phyloP scores from a whole-genome alignment of 2,888 invertebrate genomes.

The Acleris laterana region DNA sequence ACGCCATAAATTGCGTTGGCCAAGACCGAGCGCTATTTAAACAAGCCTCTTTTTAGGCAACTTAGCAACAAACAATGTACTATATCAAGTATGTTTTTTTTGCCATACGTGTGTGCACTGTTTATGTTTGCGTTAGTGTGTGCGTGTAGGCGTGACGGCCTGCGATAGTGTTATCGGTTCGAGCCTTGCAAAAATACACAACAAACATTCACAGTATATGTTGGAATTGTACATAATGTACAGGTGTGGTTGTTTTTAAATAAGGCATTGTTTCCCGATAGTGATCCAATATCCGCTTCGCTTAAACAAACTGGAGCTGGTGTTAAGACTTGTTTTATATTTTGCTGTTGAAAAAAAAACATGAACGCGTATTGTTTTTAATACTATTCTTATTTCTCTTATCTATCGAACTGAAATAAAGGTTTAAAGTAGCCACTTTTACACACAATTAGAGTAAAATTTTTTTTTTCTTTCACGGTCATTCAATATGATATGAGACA shows the following conservation, averaged over 20 bases:
- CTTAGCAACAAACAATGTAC: conserved; percentile 64
- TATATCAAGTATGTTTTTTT: conserved; percentile 51
- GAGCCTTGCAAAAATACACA: conserved; percentile 83
- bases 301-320: conserved; percentile 3
- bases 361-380: not conserved
- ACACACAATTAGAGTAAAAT: no score
- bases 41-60: conserved; percentile 61
- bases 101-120: conserved; percentile 49
- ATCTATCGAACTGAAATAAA: not conserved
- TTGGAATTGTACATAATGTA: conserved; percentile 47
- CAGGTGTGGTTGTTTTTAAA: conserved; percentile 45
- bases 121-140: conserved; percentile 46
- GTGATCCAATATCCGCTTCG: conserved; percentile 21
- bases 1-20: conserved; percentile 28
- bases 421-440: no score
- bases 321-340: not conserved
- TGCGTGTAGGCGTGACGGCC: conserved; percentile 74
- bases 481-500: no score
- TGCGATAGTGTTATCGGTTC: conserved; percentile 76
- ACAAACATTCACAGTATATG: conserved; percentile 66
- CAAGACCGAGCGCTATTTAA: conserved; percentile 42
- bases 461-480: no score
- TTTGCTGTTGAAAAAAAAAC: not conserved
- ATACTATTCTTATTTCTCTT: no score
- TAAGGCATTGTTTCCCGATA: conserved; percentile 34